Percentiles rank a stretch among this genome's conserved stretches.
Evolutionary conservation across 2,113 vertebrate genomes (phyloP).

Genomic region (Tetraodon nigroviridis): DNA sequence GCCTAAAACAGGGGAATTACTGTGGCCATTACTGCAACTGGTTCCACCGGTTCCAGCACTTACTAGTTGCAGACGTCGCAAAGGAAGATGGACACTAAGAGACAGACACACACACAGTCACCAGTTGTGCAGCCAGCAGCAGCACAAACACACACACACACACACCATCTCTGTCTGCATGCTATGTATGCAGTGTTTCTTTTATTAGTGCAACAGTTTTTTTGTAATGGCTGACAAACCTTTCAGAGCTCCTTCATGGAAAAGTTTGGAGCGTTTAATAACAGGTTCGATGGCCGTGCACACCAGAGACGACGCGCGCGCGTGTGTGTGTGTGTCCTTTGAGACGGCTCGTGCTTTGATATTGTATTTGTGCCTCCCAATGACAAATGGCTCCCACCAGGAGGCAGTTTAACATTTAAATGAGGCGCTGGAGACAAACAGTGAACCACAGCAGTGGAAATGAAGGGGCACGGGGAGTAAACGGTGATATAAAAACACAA

Average conservation of each 20-base stretch:
- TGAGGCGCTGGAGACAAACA: slow-evolving; percentile 59
- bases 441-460: slow-evolving; percentile 37
- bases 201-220: too few relatives aligned
- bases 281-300: slow-evolving; percentile 16
- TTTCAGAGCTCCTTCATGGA: slow-evolving; percentile 20
- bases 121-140: background rate
- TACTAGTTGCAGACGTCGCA: slow-evolving; percentile 25
- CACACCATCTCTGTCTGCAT: too few relatives aligned
- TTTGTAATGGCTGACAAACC: slow-evolving; percentile 12
- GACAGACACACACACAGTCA: background rate
- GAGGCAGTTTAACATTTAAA: slow-evolving; percentile 66
- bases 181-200: too few relatives aligned
- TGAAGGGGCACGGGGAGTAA: slow-evolving; percentile 14
- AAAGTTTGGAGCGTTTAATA: slow-evolving; percentile 44
- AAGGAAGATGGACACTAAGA: slow-evolving; percentile 20
- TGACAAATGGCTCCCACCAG: slow-evolving; percentile 65
- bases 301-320: background rate
- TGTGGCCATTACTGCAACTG: slow-evolving; percentile 40
- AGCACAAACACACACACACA: background rate
- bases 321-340: slow-evolving; percentile 17
- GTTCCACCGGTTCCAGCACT: slow-evolving; percentile 40
- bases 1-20: slow-evolving; percentile 21
- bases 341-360: slow-evolving; percentile 48
- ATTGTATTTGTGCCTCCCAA: slow-evolving; percentile 59
- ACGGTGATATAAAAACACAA: slow-evolving; percentile 45